phyloP scores from a whole-genome alignment of 2,888 invertebrate species.

The Eupsilia transversa region DNA sequence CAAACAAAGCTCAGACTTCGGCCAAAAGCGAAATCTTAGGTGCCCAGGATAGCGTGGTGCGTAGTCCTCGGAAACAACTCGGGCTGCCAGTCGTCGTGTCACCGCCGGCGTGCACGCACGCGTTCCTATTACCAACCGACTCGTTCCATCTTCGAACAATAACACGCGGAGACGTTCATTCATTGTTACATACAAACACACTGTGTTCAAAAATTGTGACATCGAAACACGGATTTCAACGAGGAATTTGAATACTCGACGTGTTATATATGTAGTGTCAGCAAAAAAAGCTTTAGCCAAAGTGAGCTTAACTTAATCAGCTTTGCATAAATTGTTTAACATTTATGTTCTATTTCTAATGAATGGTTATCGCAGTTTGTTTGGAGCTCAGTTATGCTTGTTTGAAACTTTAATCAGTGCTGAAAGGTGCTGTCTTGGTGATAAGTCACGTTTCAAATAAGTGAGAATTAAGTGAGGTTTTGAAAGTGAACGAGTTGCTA shows the following conservation, averaged over 20 bases:
- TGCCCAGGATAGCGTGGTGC: constrained; percentile 67
- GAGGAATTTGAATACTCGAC: constrained; percentile 5
- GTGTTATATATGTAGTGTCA: neutral
- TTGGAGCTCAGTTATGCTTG: constrained; percentile 38
- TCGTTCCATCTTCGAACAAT: constrained; percentile 34
- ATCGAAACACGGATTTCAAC: neutral
- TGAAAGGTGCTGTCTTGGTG: constrained; percentile 27
- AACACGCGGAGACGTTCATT: constrained; percentile 63
- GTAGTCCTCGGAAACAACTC: constrained; percentile 68
- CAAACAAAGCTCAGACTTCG: constrained; percentile 11
- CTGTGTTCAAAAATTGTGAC: constrained; percentile 23
- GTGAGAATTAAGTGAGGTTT: constrained; percentile 15
- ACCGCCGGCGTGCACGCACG: constrained; percentile 71
- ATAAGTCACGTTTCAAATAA: constrained; percentile 43
- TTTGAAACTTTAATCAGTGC: constrained; percentile 54
- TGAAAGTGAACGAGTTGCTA: constrained; percentile 9
- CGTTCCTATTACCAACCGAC: constrained; percentile 20
- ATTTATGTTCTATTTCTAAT: constrained; percentile 58
- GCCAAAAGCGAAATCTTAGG: constrained; percentile 59
- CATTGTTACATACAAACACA: constrained; percentile 40
- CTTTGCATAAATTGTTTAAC: constrained; percentile 50
- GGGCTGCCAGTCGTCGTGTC: constrained; percentile 76
- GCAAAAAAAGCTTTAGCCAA: constrained; percentile 27
- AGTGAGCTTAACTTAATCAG: constrained; percentile 42
- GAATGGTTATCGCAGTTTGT: constrained; percentile 52